Conservation (phyloP, 2,113 vertebrate species). For the Orientallactaga bullata region DNA sequence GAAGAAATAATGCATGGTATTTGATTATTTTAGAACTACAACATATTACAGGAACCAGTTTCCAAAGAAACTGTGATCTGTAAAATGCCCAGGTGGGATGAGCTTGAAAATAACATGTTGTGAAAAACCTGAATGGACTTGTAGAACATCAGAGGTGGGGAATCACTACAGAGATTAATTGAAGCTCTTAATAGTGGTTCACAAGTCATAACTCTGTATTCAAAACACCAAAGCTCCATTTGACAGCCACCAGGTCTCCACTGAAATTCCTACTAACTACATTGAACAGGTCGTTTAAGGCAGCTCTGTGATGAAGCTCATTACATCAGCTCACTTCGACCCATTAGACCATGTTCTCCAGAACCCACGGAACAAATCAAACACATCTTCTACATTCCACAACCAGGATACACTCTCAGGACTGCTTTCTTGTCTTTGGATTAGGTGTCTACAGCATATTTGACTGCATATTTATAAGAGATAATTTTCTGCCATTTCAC, state of each 20-base stretch:
- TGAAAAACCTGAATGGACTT: constrained; percentile 33
- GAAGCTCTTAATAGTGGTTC: background rate
- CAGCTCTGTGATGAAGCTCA: background rate
- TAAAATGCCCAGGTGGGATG: constrained; percentile 58
- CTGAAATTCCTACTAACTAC: background rate
- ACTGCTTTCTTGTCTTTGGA: background rate
- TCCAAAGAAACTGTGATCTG: constrained; percentile 58
- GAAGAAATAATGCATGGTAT: constrained; percentile 57
- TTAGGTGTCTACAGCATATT: background rate
- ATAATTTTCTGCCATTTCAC: background rate
- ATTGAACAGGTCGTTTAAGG: background rate
- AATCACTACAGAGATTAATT: background rate
- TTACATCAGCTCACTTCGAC: background rate
- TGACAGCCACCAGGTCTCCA: background rate
- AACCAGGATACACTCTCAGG: background rate
- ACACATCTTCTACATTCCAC: background rate
- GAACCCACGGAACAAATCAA: background rate
- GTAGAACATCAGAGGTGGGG: background rate
- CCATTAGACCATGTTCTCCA: background rate
- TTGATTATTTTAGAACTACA: constrained; percentile 59
- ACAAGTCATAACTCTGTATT: background rate
- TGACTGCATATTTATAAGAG: background rate
- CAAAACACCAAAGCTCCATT: background rate
- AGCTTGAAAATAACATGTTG: background rate
- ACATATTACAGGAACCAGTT: constrained; percentile 55